Conservation (phyloP, 2,113 vertebrate genomes). For the Uria lomvia region DNA sequence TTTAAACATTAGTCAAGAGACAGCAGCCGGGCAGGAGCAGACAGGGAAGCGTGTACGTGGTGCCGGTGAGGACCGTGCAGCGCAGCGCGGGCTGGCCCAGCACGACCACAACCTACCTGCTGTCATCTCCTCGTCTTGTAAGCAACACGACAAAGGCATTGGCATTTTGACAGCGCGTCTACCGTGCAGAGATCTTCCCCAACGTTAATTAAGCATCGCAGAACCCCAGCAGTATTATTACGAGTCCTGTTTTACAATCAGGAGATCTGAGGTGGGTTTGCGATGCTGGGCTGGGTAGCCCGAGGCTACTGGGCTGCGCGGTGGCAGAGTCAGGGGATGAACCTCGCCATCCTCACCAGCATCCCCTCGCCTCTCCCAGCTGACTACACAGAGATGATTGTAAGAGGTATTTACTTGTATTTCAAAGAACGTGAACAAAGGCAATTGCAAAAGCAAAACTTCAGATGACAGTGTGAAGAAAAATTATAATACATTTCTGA, state of each 20-base stretch:
- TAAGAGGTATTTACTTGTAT: not conserved
- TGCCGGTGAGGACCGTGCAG: not conserved
- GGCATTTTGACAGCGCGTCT: not conserved
- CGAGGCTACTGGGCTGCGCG: not conserved
- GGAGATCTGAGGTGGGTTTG: not conserved
- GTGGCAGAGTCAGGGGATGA: not conserved
- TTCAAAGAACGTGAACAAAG: slow-evolving; percentile 5
- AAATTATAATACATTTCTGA: not conserved
- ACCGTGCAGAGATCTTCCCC: not conserved
- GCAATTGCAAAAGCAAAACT: not conserved
- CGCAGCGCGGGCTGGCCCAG: not conserved
- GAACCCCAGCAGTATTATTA: not conserved
- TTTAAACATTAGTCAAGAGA: slow-evolving; percentile 14
- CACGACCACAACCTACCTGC: not conserved
- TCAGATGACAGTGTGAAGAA: not conserved
- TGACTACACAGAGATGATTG: not conserved
- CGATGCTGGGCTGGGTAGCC: not conserved
- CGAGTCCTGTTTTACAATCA: not conserved
- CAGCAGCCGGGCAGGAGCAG: not conserved
- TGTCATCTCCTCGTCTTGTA: not conserved
- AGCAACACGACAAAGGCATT: not conserved
- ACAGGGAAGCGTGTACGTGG: not conserved
- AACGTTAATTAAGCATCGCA: not conserved
- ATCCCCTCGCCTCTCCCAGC: not conserved
- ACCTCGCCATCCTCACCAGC: not conserved